Evolutionary conservation across 2,888 invertebrate genomes (phyloP).

Genomic region (Drosophila anceps): DNA sequence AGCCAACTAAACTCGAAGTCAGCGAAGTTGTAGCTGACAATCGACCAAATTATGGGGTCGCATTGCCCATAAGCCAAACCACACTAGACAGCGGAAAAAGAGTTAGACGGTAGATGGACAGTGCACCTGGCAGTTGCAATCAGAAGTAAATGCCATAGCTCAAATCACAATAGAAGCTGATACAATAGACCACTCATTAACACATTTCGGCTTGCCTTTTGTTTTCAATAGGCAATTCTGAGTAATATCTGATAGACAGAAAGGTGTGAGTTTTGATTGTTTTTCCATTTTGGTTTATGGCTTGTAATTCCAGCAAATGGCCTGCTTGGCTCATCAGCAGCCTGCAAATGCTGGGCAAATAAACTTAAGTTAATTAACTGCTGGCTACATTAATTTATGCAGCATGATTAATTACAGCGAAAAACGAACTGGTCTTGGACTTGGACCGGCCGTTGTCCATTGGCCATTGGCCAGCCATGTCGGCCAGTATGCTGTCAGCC

Average conservation of each 20-base stretch:
- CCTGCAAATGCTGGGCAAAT: slow-evolving; percentile 65
- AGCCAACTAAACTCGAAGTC: slow-evolving; percentile 53
- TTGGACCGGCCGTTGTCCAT: slow-evolving; percentile 4
- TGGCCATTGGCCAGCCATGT: slow-evolving; percentile 37
- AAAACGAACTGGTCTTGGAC: slow-evolving; percentile 48
- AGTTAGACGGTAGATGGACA: not conserved
- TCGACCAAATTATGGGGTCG: slow-evolving; percentile 71
- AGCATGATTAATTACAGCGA: slow-evolving; percentile 78
- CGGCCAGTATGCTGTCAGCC: slow-evolving; percentile 63
- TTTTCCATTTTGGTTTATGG: slow-evolving; percentile 17
- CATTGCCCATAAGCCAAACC: slow-evolving; percentile 40
- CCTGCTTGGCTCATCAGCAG: slow-evolving; percentile 9
- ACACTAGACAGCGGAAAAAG: not conserved
- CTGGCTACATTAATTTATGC: slow-evolving; percentile 84
- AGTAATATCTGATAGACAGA: slow-evolving; percentile 7
- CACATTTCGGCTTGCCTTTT: slow-evolving; percentile 45
- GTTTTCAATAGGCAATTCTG: slow-evolving; percentile 7
- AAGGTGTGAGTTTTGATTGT: slow-evolving; percentile 36
- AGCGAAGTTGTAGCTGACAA: slow-evolving; percentile 60
- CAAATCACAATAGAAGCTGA: slow-evolving; percentile 59
- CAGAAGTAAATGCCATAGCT: slow-evolving; percentile 39
- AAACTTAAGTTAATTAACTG: slow-evolving; percentile 84
- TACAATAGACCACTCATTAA: slow-evolving; percentile 68
- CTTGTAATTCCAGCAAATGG: slow-evolving; percentile 7
- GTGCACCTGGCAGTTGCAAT: slow-evolving; percentile 35